Percentiles rank a stretch among this genome's conserved stretches.
Conservation (phyloP, 2,113 vertebrate genomes). For the Oreochromis spilurus region DNA sequence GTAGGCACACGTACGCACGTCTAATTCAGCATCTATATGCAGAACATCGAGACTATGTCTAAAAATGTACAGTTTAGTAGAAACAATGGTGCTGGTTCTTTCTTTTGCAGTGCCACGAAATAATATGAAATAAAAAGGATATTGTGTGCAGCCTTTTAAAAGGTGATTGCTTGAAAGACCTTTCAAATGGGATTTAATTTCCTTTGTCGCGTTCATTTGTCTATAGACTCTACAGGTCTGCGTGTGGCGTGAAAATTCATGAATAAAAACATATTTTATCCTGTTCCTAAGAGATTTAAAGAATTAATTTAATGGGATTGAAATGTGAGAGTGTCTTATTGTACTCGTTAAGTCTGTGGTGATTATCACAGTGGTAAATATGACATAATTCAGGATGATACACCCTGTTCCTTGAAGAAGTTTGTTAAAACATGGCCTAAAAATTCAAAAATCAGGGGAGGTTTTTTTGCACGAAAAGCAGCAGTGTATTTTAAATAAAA, state of each 20-base stretch:
- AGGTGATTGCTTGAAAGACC: background rate
- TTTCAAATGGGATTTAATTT: conserved; percentile 9
- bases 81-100: background rate
- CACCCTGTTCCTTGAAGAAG: background rate
- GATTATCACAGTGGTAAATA: background rate
- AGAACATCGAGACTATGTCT: background rate
- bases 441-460: background rate
- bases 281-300: background rate
- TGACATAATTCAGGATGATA: background rate
- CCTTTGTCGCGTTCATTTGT: background rate
- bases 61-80: background rate
- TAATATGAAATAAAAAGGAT: background rate
- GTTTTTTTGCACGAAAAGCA: background rate
- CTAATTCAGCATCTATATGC: conserved; percentile 25
- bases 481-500: background rate
- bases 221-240: background rate
- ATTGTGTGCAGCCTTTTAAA: background rate
- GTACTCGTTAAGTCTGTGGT: background rate
- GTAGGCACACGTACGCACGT: conserved; percentile 14
- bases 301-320: background rate
- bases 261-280: background rate
- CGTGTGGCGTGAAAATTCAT: background rate
- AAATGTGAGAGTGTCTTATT: background rate
- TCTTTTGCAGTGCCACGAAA: background rate
- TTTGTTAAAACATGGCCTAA: background rate